These are phyloP conservation scores for Hippoglossus hippoglossus DNA, from an alignment of 2,797 vertebrate genomes.

Conservation along the genomic window DNA sequence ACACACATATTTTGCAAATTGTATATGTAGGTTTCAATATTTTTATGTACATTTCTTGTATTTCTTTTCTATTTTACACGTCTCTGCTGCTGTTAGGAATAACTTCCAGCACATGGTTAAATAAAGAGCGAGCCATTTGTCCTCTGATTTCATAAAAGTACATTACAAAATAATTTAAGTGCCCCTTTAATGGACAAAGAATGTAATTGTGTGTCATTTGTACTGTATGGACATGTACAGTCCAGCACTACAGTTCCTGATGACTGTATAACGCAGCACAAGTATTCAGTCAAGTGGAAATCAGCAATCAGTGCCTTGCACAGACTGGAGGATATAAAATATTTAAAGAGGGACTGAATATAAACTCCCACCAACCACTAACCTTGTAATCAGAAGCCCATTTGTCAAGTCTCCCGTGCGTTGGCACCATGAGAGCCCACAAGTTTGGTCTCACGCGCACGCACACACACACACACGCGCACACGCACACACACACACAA, in stretches of 20 bases:
- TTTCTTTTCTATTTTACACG: background rate
- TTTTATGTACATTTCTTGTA: background rate
- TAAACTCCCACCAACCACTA: slow-evolving; percentile 13
- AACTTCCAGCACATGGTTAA: background rate
- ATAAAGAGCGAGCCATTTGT: background rate
- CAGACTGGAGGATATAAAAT: slow-evolving; percentile 19
- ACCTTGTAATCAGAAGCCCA: slow-evolving; percentile 25
- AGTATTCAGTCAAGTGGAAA: slow-evolving; percentile 36
- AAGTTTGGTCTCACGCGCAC: too few species aligned
- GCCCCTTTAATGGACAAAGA: background rate
- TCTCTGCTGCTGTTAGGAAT: background rate
- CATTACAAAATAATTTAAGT: background rate
- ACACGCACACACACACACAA: background rate
- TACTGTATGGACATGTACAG: background rate
- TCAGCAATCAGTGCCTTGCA: slow-evolving; percentile 41
- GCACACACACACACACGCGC: too few species aligned
- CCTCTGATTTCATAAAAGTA: background rate
- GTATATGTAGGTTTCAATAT: background rate
- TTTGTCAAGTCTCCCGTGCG: slow-evolving; percentile 14
- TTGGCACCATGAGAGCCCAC: background rate
- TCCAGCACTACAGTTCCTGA: background rate
- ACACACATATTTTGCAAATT: too few species aligned
- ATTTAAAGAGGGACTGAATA: slow-evolving; percentile 18
- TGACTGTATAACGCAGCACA: background rate
- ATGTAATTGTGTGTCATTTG: background rate